A percentile compares a stretch with the other conserved stretches of the same genome.
Conservation (phyloP, 2,888 invertebrate species). For the Microplitis deprimator region DNA sequence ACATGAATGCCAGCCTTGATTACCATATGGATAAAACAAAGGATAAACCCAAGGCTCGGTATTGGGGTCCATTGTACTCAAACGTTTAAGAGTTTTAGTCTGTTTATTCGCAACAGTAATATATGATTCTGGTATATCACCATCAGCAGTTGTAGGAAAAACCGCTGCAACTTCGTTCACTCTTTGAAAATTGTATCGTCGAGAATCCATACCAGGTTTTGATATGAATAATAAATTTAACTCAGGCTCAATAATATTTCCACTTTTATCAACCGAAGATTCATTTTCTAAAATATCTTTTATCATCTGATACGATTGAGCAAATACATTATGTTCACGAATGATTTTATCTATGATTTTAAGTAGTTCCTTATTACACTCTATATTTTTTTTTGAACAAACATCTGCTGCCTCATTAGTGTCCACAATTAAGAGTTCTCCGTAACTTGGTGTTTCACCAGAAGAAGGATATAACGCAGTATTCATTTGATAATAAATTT, state of each 20-base stretch:
- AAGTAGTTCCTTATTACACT: constrained; percentile 4
- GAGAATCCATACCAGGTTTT: neutral
- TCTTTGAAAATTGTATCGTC: neutral
- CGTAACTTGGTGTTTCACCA: constrained; percentile 27
- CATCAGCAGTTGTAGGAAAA: neutral
- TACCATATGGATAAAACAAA: too few species aligned
- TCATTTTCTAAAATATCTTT: neutral
- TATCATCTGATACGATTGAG: neutral
- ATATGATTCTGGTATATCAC: neutral
- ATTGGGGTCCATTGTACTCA: too few species aligned
- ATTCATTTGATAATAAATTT: neutral
- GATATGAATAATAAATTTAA: neutral
- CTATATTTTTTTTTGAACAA: neutral
- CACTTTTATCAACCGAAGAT: constrained; percentile 4
- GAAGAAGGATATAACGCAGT: constrained; percentile 42
- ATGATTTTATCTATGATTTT: constrained; percentile 22
- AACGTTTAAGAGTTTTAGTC: neutral
- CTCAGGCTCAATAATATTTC: neutral
- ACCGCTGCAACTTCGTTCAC: neutral
- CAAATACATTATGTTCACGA: constrained; percentile 31
- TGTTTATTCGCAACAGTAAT: neutral
- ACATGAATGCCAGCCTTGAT: too few species aligned
- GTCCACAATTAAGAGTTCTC: constrained; percentile 10
- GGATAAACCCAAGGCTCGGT: too few species aligned
- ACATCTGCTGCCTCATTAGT: neutral